Conservation (phyloP, 2,113 vertebrate genomes). For the Clinocottus analis region DNA sequence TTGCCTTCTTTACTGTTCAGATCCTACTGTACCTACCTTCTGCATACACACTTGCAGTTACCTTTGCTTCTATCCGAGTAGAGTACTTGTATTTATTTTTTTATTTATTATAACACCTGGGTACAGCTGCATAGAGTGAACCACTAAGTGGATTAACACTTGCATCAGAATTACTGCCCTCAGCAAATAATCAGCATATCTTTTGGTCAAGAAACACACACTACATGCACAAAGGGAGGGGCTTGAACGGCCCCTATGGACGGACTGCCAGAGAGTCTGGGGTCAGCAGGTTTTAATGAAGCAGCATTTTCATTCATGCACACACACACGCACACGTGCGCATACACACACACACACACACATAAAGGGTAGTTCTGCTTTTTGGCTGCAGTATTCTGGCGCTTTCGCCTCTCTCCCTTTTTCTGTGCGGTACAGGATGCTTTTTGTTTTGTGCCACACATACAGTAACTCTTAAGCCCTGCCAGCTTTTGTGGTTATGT, state of each 20-base stretch:
- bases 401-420: constrained; percentile 60
- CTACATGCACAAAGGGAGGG: constrained; percentile 15
- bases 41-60: constrained; percentile 9
- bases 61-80: constrained; percentile 22
- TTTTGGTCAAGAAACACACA: constrained; percentile 32
- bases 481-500: constrained; percentile 27
- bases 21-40: constrained; percentile 19
- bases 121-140: constrained; percentile 49
- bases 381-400: constrained; percentile 72
- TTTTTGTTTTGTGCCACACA: constrained; percentile 63
- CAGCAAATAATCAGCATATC: constrained; percentile 47
- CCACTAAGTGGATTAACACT: background rate
- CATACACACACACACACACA: constrained; percentile 7
- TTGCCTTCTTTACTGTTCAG: background rate
- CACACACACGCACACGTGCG: constrained; percentile 21
- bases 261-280: constrained; percentile 19
- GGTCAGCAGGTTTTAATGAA: constrained; percentile 76
- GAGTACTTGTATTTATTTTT: constrained; percentile 37
- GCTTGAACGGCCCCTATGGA: background rate
- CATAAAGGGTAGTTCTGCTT: constrained; percentile 47
- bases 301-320: constrained; percentile 68
- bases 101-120: constrained; percentile 44
- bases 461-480: constrained; percentile 37
- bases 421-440: constrained; percentile 42
- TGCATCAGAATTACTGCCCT: constrained; percentile 33